Evolutionary conservation across 2,888 invertebrate species (phyloP), one percentile per base, ranked within the genome.

Genomic region (Fabriciana adippe): DNA sequence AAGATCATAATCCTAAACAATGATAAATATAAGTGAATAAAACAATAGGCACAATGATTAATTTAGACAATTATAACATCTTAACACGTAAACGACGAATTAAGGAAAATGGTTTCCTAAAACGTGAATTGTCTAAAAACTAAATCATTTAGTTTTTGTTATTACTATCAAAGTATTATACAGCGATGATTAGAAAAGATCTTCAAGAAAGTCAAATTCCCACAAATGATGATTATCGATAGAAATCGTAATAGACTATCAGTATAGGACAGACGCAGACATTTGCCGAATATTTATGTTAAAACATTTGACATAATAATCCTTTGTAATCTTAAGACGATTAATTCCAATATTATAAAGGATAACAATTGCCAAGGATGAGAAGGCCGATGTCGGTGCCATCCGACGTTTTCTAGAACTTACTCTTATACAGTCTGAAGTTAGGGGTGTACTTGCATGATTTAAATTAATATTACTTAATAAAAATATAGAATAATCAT

Each of bases 331-430:
- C 2, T 3, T 2, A 35, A 16, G 35, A 16, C 50, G 60, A 35
- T 62, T 56, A 59, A 65, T 65, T 57, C 8, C n/a, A 59, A 41
- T 59, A 65, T 45, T 59, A 21, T 50, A 57, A 60, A 55, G 60
- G 47, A 60, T 64, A 56, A 56, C 55, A 56, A 64, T 21, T 31
- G 6, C 26, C 11, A 26, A 26, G 47, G 35, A 41, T 41, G 35
- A 41, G 13, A 56, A 41, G 11, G 11, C 69, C 63, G 65, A 64
- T 68, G 68, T 62, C 65, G 64, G 74, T 74, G 75, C 74, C 74
- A 74, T 71, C 75, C 80, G 73, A 74, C 41, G 77, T 79, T 80
- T 81, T 80, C 74, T 72, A 79, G 75, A 78, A 79, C 75, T 81
- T 78, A 76, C 78, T 81, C 78, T 81, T 78, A 79, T 78, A 75